phyloP scores from a whole-genome alignment of 2,797 vertebrate species.

The Enteromius radiatus region DNA sequence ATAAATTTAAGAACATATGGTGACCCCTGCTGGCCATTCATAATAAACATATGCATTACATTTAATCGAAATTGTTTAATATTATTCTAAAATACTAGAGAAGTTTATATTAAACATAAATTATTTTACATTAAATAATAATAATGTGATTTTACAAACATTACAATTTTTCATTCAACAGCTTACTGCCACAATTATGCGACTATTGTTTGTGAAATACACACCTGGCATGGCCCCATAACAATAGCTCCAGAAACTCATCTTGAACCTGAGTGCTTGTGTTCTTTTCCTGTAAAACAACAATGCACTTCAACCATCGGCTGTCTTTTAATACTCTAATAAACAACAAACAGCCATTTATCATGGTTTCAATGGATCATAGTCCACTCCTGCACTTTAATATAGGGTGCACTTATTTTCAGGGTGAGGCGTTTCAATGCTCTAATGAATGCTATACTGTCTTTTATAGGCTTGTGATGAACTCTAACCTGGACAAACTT shows the following conservation, averaged over 20 bases:
- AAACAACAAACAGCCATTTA: neutral
- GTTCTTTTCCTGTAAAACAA: conserved; percentile 87
- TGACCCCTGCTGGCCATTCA: conserved; percentile 40
- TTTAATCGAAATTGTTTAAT: neutral
- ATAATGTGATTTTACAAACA: neutral
- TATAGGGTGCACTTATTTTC: neutral
- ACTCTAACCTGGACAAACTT: conserved; percentile 93
- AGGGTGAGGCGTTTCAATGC: neutral
- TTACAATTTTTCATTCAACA: neutral
- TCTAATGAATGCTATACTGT: neutral
- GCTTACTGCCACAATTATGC: neutral
- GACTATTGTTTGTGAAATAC: conserved; percentile 10
- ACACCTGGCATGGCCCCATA: conserved; percentile 98
- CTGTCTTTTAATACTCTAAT: neutral
- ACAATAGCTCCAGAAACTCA: conserved; percentile 94
- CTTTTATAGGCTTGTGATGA: neutral
- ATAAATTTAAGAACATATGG: neutral
- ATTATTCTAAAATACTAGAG: neutral
- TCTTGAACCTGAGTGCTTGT: conserved; percentile 97
- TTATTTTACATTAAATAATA: neutral
- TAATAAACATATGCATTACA: neutral
- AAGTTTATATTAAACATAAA: neutral
- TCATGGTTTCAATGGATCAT: neutral
- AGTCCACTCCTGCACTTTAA: neutral
- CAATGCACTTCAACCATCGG: neutral